Base-by-base conservation (phyloP, 2,888 invertebrate species). In the Silvanus unidentatus region DNA sequence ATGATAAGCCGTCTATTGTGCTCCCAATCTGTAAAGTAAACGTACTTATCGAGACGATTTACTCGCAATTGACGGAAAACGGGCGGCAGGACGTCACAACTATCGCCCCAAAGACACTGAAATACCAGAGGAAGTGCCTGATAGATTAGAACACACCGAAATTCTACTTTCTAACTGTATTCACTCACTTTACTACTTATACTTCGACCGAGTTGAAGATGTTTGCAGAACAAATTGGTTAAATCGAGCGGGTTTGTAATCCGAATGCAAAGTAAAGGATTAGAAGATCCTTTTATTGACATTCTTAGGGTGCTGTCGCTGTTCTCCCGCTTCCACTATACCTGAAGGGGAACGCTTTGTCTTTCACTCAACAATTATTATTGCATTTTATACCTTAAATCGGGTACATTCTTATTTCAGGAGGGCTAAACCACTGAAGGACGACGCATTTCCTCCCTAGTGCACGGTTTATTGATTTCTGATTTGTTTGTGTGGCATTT, bases 151-250 rank as follows among this genome's bases (percentile, higher is more conserved):
- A 22, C 22, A 8, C 22, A 22, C 22, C 8, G 22, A 22, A 22
- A 22, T 22, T 22, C 22, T 8, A 22, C 22, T 22, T 22, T 22
- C 3, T 22, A 22, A 8, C 22, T 22, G 8, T 22, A 22, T 22
- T 22, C 22, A 22, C 22, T 22, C 8, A 22, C 22, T 32, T 32
- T 32, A 40, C 37, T 37, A 40, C 39, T 15, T 43, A 44, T 32
- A 32, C 32, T 22, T 36, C 44, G 44, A 45, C 43, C 36, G 45
- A 37, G 43, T 39, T 51, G 56, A 57, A 59, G 60, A 58, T 67
- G 65, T 68, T 68, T 68, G 65, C 62, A 57, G 62, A 64, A 60
- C 64, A 67, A 68, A 68, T 68, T 68, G 68, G 66, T 66, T 66
- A 67, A 68, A 68, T 68, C 66, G 66, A 63, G 66, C 66, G 63